Evolutionary conservation across 2,797 vertebrate genomes (phyloP).

Genomic region (Sarcoramphus papa): DNA sequence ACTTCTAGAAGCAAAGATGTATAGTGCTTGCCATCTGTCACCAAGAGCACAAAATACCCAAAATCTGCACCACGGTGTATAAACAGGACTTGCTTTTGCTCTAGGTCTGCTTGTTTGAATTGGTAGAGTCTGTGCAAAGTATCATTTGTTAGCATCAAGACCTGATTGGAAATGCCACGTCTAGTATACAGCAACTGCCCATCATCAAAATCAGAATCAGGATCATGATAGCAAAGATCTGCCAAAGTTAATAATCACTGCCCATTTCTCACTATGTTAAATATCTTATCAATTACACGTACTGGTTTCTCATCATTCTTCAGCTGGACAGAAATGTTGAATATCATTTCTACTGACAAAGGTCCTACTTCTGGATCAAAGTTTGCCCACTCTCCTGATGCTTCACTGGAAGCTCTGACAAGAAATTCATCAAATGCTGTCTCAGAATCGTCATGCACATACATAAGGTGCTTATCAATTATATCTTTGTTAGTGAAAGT

Average conservation of each 20-base stretch:
- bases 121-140: slow-evolving; percentile 80
- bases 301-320: slow-evolving; percentile 86
- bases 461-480: slow-evolving; percentile 77
- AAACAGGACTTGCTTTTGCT: slow-evolving; percentile 80
- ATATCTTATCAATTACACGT: slow-evolving; percentile 80
- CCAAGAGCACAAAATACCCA: slow-evolving; percentile 84
- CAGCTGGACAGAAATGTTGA: slow-evolving; percentile 79
- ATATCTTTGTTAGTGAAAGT: slow-evolving; percentile 82
- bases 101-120: slow-evolving; percentile 82
- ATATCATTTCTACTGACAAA: slow-evolving; percentile 69
- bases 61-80: slow-evolving; percentile 76
- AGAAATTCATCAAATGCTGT: slow-evolving; percentile 73
- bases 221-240: slow-evolving; percentile 82
- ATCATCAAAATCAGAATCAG: slow-evolving; percentile 76
- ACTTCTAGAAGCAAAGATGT: slow-evolving; percentile 77
- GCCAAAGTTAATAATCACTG: slow-evolving; percentile 80
- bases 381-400: slow-evolving; percentile 43
- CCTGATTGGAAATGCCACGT: slow-evolving; percentile 84
- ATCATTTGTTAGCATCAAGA: slow-evolving; percentile 80
- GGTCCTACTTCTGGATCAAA: background rate
- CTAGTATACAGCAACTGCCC: slow-evolving; percentile 80
- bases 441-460: slow-evolving; percentile 74
- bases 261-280: slow-evolving; percentile 78
- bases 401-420: slow-evolving; percentile 72
- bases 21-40: slow-evolving; percentile 85